These are phyloP conservation scores for Microtus richardsoni DNA, from an alignment of 2,113 vertebrate genomes.

Conservation along the genomic window DNA sequence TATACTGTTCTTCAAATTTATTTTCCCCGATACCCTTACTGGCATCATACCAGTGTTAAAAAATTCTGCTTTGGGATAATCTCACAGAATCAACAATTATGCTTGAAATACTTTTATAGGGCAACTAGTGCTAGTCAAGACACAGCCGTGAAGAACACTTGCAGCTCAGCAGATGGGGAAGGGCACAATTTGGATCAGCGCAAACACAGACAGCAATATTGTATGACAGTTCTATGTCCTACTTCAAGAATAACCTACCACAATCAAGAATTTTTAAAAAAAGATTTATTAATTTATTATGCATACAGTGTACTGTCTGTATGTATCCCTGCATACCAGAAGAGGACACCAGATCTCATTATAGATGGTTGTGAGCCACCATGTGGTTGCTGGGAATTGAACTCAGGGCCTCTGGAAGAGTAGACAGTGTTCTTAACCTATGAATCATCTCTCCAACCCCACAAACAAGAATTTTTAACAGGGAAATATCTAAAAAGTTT, in stretches of 20 bases:
- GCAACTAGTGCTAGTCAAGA: not conserved
- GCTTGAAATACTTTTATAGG: not conserved
- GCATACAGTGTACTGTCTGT: no score
- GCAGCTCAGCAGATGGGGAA: not conserved
- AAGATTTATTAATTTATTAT: no score
- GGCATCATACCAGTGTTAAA: not conserved
- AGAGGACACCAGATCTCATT: no score
- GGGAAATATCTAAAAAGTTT: not conserved
- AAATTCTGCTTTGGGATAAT: not conserved
- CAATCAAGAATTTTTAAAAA: not conserved
- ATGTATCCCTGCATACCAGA: no score
- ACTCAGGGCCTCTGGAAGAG: no score
- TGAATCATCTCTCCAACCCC: no score
- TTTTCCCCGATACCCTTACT: not conserved
- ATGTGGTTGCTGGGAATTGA: no score
- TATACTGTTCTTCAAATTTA: not conserved
- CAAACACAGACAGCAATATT: not conserved
- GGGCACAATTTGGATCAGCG: not conserved
- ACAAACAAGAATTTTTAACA: not conserved
- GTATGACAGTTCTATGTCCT: not conserved
- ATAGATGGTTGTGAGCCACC: no score
- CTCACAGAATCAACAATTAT: not conserved
- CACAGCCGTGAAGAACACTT: not conserved
- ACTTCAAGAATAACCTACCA: not conserved
- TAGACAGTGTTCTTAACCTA: no score